Evolutionary conservation across 1,140 invertebrate species (phyloP).

Genomic region (Wiebesia pumilae): DNA sequence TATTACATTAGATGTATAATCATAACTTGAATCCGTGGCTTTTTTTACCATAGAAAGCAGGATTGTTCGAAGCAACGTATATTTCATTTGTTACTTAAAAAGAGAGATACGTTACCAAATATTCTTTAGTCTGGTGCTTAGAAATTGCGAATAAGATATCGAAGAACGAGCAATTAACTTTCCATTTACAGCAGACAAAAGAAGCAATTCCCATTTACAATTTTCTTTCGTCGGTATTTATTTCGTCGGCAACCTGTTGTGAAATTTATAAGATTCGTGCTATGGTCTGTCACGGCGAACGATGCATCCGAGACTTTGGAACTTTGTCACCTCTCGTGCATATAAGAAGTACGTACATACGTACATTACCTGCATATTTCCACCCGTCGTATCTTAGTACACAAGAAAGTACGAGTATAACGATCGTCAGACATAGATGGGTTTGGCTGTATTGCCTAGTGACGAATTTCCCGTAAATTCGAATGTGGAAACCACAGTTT

Average conservation of each 20-base stretch:
- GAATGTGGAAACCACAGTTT: background rate
- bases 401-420: background rate
- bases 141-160: too few relatives aligned
- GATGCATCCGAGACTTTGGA: background rate
- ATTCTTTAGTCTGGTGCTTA: too few relatives aligned
- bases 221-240: conserved; percentile 9
- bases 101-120: too few relatives aligned
- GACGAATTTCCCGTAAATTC: background rate
- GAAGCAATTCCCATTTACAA: background rate
- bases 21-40: too few relatives aligned
- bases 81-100: too few relatives aligned
- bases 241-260: background rate
- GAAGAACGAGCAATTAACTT: background rate
- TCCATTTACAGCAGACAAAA: background rate
- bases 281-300: background rate
- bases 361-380: background rate
- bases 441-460: background rate
- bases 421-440: background rate
- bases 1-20: too few relatives aligned
- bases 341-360: background rate
- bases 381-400: background rate
- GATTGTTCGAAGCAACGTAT: too few relatives aligned
- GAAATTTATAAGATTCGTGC: background rate
- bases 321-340: background rate
- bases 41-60: too few relatives aligned